Evolutionary conservation across 2,797 vertebrate species (phyloP).

Genomic region (Phrynocephalus forsythii): DNA sequence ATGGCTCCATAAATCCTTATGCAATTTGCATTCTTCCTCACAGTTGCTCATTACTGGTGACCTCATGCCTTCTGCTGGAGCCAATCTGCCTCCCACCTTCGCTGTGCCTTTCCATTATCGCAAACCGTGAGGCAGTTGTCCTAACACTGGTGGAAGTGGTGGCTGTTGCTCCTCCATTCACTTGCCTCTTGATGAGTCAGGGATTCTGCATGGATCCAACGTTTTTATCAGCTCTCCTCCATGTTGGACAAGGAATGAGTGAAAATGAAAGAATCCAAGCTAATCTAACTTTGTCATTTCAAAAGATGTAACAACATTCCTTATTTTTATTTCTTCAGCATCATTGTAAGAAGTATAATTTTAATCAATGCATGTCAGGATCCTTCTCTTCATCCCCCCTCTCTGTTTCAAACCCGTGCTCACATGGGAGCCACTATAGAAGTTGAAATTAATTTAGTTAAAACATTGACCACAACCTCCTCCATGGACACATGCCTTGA

Average conservation of each 20-base stretch:
- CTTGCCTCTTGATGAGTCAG: constrained; percentile 62
- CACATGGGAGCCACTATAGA: too few relatives aligned
- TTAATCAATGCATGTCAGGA: too few relatives aligned
- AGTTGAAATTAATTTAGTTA: too few relatives aligned
- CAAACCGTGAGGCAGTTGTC: constrained; percentile 55
- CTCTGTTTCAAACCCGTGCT: too few relatives aligned
- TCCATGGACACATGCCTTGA: too few relatives aligned
- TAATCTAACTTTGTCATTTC: constrained; percentile 30
- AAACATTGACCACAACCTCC: too few relatives aligned
- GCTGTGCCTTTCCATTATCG: constrained; percentile 57
- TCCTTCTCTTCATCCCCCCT: too few relatives aligned
- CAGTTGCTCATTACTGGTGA: constrained; percentile 74
- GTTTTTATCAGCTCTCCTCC: constrained; percentile 22
- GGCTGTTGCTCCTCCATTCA: constrained; percentile 33
- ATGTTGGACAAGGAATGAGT: constrained; percentile 4
- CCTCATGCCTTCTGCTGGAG: constrained; percentile 70
- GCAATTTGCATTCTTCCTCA: constrained; percentile 77
- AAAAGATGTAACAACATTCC: constrained; percentile 20
- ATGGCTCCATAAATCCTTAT: constrained; percentile 77
- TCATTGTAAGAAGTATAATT: neutral
- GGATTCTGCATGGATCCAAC: constrained; percentile 14
- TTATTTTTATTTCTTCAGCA: neutral
- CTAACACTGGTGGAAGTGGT: constrained; percentile 19
- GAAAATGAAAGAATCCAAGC: neutral
- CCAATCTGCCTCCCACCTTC: constrained; percentile 59